Conservation (phyloP, 2,888 invertebrate genomes). For the Eudasyphora cyanicolor region DNA sequence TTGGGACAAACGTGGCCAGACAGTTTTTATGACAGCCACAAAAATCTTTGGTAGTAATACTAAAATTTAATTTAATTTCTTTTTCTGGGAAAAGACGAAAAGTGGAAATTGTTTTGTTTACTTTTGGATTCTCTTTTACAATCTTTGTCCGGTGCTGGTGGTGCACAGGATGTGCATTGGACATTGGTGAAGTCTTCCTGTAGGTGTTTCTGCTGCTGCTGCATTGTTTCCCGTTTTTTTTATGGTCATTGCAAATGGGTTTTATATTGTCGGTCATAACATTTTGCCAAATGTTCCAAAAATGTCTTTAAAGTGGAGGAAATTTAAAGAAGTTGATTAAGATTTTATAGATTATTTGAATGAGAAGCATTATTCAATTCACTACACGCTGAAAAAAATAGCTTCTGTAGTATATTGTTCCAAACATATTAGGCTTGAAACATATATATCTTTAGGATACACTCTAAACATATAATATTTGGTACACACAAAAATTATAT, state of each 20-base stretch:
- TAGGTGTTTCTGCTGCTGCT: not conserved
- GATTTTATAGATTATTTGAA: too few relatives aligned
- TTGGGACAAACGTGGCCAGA: constrained; percentile 74
- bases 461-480: too few relatives aligned
- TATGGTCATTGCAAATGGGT: not conserved
- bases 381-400: too few relatives aligned
- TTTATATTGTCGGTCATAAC: not conserved
- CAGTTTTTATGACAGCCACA: constrained; percentile 77
- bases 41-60: constrained; percentile 73
- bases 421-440: too few relatives aligned
- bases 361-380: too few relatives aligned
- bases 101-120: constrained; percentile 43
- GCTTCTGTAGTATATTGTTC: too few relatives aligned
- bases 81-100: constrained; percentile 54
- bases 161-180: not conserved
- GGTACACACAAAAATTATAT: too few relatives aligned
- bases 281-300: not conserved
- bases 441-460: too few relatives aligned
- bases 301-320: not conserved
- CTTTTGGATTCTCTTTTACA: constrained; percentile 7
- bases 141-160: too few relatives aligned
- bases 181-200: not conserved
- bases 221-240: not conserved
- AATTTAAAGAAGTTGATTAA: not conserved
- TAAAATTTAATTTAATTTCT: constrained; percentile 79